Evolutionary conservation across 2,888 invertebrate genomes (phyloP), one percentile per base, ranked within the genome.

Genomic region (Antitype chi): DNA sequence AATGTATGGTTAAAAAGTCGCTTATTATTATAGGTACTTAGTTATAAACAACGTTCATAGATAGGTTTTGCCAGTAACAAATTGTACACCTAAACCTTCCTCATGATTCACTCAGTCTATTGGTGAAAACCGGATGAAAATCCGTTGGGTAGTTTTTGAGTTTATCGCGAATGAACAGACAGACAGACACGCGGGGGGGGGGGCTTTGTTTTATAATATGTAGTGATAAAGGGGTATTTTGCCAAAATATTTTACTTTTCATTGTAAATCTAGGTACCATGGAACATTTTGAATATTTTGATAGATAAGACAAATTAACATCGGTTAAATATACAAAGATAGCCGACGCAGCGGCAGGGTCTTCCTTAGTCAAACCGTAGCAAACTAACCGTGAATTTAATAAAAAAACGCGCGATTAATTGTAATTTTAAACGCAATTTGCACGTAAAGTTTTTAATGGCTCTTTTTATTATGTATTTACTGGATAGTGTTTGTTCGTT

Each of bases 341-440:
- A 55, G 8, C 49, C 62, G 80, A 49, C 43, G 11, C 9, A 11
- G 43, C 43, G 43, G 43, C 28, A 6, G 38, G 38, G 9, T 55
- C 28, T 63, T 63, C 49, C 32, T 64, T 49, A 9, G 38, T 25
- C 53, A 59, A 68, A 60, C 82, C 74, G 57, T 86, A n/a, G 49
- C 78, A 49, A 86, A 86, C 32, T 43, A 23, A 74, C 77, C 78
- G 62, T 71, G 69, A 70, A 71, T 60, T 60, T 60, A 70, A 71
- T 53, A 68, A 70, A 62, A 55, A 74, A 72, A 70, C 28, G 60
- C 6, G 74, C 75, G 38, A 62, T 63, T 60, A 76, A 76, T 81
- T 67, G 59, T 64, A 64, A 81, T 81, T 86, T 43, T 62, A 63
- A 49, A 71, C 74, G 76, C 64, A 49, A 72, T 76, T 81, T 70